Conservation (phyloP, 1,140 invertebrate species). For the Melanaphis sacchari region DNA sequence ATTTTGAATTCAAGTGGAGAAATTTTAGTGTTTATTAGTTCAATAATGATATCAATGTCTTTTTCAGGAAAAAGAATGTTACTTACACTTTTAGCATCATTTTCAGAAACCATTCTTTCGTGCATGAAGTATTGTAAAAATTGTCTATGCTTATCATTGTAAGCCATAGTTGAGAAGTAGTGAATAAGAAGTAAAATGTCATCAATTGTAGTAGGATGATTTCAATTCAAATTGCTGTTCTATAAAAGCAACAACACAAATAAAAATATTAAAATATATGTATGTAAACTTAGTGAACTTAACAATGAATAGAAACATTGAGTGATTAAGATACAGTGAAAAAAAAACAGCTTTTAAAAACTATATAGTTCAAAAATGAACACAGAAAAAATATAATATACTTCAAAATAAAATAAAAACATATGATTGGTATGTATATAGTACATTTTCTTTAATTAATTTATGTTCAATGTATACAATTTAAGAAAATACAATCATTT, state of each 20-base stretch:
- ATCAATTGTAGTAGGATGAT: not conserved
- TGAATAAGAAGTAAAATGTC: not conserved
- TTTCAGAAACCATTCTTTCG: slow-evolving; percentile 14
- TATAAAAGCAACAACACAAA: not conserved
- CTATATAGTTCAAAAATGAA: not conserved
- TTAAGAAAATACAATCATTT: not conserved
- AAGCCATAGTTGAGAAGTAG: not conserved
- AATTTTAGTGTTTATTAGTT: slow-evolving; percentile 42
- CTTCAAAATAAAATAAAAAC: not conserved
- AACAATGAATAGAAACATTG: not conserved
- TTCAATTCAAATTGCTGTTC: not conserved
- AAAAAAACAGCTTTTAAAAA: not conserved
- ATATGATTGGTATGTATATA: not conserved
- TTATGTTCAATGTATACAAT: not conserved
- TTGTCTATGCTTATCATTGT: slow-evolving; percentile 24
- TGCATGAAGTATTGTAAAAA: slow-evolving; percentile 46
- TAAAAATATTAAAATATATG: not conserved
- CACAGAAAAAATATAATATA: not conserved
- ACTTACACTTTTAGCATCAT: not conserved
- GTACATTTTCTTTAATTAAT: not conserved
- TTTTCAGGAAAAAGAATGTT: not conserved
- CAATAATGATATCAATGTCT: not conserved
- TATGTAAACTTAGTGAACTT: not conserved
- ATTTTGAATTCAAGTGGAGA: slow-evolving; percentile 33
- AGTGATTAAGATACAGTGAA: not conserved